Evolutionary conservation across 2,113 vertebrate genomes (phyloP), one percentile per base, ranked within the genome.

Genomic region (Pandion haliaetus): DNA sequence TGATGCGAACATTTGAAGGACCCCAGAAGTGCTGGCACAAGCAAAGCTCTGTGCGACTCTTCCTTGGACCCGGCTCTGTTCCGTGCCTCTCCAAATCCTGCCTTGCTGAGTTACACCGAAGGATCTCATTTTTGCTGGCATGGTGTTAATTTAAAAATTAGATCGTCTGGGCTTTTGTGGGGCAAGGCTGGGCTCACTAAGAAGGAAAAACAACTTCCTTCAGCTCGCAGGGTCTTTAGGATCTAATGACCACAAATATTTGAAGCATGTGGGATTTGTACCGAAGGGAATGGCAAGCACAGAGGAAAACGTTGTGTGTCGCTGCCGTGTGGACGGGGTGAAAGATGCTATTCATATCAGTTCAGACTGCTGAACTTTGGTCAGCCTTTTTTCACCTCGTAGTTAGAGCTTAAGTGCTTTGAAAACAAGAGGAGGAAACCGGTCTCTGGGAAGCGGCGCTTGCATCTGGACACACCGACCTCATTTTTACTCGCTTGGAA

Each of bases 51-150:
- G 29, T 7, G 65, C 1, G 1, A 3, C 26, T 29, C 29, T 32
- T 57, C 47, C 65, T 36, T 3, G 16, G 18, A 14, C 28, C 28
- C 8, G 1, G n/a, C 69, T 50, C 65, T 3, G 10, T 42, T 28
- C 42, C 1, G 3, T 11, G 31, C 42, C 58, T 29, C 71, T 32
- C 11, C 66, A 9, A 9, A 24, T 57, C 76, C 57, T 19, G 1
- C 72, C 67, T 17, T 4, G 31, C 61, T 0, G 0, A 7, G 24
- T 57, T 24, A 7, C 1, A 2, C 55, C 3, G 1, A 16, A 23
- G 58, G 47, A 66, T 70, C 28, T 32, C 18, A 7, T 0, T 11
- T n/a, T 24, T n/a, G 36, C 57, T 3, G 4, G 24, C 1, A 2
- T 1, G 31, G 34, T 6, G 59, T 21, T 82, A 25, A 42, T 47